Conservation (phyloP, 2,888 invertebrate species). For the Oligia fasciuncula region DNA sequence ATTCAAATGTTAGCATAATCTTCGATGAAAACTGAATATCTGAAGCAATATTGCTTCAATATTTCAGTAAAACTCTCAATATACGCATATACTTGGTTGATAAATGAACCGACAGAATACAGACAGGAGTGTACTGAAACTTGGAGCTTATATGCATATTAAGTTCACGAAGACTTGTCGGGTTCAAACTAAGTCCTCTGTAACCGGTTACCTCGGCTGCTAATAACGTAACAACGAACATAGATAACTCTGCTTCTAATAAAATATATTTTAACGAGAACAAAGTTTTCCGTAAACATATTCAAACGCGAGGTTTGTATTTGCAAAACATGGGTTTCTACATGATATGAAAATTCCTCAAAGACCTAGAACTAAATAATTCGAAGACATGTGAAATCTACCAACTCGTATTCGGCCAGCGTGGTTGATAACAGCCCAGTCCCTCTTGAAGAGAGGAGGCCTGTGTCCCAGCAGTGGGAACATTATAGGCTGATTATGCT, state of each 20-base stretch:
- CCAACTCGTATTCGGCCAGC: background rate
- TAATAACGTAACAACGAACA: slow-evolving; percentile 34
- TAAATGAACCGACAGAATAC: slow-evolving; percentile 52
- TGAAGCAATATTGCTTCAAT: background rate
- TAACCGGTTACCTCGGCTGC: slow-evolving; percentile 25
- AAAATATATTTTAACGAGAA: slow-evolving; percentile 1
- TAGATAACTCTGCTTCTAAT: slow-evolving; percentile 13
- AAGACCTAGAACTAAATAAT: background rate
- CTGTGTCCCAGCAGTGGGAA: background rate
- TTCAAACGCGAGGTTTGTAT: background rate
- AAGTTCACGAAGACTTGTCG: slow-evolving; percentile 61
- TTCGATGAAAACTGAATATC: background rate
- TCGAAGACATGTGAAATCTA: background rate
- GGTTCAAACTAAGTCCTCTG: slow-evolving; percentile 54
- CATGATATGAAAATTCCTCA: background rate
- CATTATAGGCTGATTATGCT: background rate
- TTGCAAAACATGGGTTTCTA: background rate
- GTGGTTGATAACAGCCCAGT: background rate
- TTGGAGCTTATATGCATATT: slow-evolving; percentile 64
- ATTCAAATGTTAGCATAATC: background rate
- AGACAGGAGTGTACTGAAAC: slow-evolving; percentile 58
- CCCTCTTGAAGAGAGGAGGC: background rate
- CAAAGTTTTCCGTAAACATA: background rate
- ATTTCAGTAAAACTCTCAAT: slow-evolving; percentile 11
- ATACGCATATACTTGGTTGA: slow-evolving; percentile 26